These are phyloP conservation scores for Delphinapterus leucas DNA, from an alignment of 2,113 vertebrate genomes.

Conservation along the genomic window DNA sequence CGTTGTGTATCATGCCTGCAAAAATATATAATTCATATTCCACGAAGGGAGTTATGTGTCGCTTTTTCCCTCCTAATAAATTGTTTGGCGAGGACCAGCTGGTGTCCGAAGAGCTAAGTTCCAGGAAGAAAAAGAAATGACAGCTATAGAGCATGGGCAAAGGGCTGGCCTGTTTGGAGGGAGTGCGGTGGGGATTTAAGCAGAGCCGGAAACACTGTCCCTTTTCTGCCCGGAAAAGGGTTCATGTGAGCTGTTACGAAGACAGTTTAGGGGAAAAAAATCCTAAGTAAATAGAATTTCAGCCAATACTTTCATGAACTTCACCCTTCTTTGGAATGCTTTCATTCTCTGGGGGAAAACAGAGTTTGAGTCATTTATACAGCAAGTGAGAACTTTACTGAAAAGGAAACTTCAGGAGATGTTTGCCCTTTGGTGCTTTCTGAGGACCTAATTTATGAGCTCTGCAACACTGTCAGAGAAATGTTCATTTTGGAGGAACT, in stretches of 20 bases:
- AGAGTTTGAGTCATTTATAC: slow-evolving; percentile 52
- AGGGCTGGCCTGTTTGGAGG: background rate
- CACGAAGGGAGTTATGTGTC: background rate
- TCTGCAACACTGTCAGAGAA: background rate
- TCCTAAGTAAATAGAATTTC: slow-evolving; percentile 55
- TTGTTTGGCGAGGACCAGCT: slow-evolving; percentile 37
- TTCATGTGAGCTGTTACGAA: slow-evolving; percentile 57
- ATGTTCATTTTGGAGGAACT: background rate
- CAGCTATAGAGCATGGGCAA: background rate
- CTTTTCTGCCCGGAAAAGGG: slow-evolving; percentile 45
- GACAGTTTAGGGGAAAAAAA: background rate
- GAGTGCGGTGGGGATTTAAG: background rate
- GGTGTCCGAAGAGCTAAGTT: slow-evolving; percentile 43
- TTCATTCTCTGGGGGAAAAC: slow-evolving; percentile 55
- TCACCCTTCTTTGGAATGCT: slow-evolving; percentile 61
- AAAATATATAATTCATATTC: slow-evolving; percentile 13
- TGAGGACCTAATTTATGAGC: background rate
- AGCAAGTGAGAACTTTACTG: slow-evolving; percentile 24
- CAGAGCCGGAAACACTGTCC: background rate
- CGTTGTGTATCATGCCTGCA: background rate
- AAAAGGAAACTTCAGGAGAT: slow-evolving; percentile 45
- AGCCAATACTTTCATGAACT: slow-evolving; percentile 51
- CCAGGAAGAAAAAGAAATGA: slow-evolving; percentile 33
- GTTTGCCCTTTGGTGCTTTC: slow-evolving; percentile 25
- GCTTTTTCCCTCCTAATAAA: slow-evolving; percentile 1